Base-by-base conservation (phyloP, 37 sponge, comb jelly and placozoan genomes). In the Axinella damicornis region DNA sequence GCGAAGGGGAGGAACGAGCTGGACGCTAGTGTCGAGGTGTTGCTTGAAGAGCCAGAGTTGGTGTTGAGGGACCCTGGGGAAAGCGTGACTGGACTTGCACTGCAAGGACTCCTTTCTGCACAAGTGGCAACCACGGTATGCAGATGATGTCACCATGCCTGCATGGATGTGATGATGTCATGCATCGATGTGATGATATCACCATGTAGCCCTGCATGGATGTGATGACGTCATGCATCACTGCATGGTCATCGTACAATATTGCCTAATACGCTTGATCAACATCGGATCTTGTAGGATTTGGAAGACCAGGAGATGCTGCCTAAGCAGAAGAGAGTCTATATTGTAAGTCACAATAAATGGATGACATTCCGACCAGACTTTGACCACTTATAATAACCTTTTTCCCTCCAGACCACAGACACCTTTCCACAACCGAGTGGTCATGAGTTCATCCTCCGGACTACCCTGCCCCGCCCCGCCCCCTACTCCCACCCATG, bases 401-500 rank as follows among this genome's bases (percentile, higher is more conserved):
- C 46, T 12, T 46, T 46, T 46, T 46, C 46, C 61, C 57, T 33
- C 14, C 57, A 73, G 66, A 18, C 60, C 77, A 21, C 73, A 32
- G 65, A 65, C 17, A 31, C 55, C 20, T 84, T 88, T 31, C 95
- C 92, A 21, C 67, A 65, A 32, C 60, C 87, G 5, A 65, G 67
- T 32, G 89, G 82, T 5, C 41, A 74, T 28, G 97, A 96, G 81
- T 96, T 87, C 69, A 80, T 96, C 16, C 76, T 96, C 36, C 57
- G 95, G 18, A 60, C 69, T 34, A 73, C 59, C 35, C 4, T 53
- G 25, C 84, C 87, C 18, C 58, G 59, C 46, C 90, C 93, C 21
- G 31, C 60, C 71, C 56, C 69, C 71, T 37, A 83, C 77, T 82
- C 90, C 34, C 40, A 21, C 27, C 82, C 78, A 15, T 62, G 54